Evolutionary conservation across 1,140 invertebrate genomes (phyloP).

Genomic region (Holcopasites calliopsidis): DNA sequence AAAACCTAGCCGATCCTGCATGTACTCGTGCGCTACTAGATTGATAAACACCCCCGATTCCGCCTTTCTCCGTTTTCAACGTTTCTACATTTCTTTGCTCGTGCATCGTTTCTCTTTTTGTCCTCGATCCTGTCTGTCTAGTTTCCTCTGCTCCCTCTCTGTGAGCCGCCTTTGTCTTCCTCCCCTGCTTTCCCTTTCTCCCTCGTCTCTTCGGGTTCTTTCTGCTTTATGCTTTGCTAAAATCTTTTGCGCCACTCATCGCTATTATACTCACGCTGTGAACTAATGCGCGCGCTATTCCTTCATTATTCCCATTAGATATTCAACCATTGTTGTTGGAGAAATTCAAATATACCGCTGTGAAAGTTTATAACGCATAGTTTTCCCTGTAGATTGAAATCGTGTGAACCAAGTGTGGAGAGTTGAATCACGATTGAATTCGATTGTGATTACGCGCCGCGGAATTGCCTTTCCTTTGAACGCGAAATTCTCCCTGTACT

Average conservation of each 20-base stretch:
- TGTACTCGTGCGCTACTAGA: background rate
- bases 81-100: background rate
- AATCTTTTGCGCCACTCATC: too few species aligned
- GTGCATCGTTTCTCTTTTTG: background rate
- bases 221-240: too few species aligned
- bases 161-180: conserved; percentile 17
- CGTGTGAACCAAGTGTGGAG: conserved; percentile 37
- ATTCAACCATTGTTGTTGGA: conserved; percentile 14
- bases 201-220: background rate
- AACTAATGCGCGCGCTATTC: background rate
- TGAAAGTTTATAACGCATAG: conserved; percentile 38
- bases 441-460: conserved; percentile 13
- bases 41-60: background rate
- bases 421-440: conserved; percentile 22
- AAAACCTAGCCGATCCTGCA: background rate
- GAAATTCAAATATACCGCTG: conserved; percentile 16
- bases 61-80: background rate
- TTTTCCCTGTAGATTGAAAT: conserved; percentile 40
- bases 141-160: background rate
- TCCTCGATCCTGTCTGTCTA: background rate
- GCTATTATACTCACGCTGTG: background rate
- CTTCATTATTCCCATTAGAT: conserved; percentile 13
- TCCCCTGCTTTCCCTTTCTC: background rate
- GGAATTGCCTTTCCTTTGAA: conserved; percentile 25
- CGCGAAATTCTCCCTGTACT: conserved; percentile 21